Evolutionary conservation across 2,113 vertebrate species (phyloP), one percentile per base, ranked within the genome.

Genomic region (Odocoileus virginianus): DNA sequence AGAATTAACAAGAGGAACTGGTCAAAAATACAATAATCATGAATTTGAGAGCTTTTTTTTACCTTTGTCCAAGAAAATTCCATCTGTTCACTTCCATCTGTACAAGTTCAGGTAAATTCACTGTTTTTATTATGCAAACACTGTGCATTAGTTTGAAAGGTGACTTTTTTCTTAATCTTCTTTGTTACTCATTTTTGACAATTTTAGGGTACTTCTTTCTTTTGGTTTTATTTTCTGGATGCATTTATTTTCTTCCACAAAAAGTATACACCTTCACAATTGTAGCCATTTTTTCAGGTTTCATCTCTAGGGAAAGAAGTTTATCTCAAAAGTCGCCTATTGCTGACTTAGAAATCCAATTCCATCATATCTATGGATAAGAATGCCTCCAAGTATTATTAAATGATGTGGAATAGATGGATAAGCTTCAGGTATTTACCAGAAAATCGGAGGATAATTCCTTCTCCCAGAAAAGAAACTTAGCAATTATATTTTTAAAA

Each of bases 381-480:
- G 94, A 97, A 87, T 98, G 94, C 78, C 92, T 95, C 96, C 94
- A 89, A 96, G 89, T 97, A 92, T 97, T 98, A 97, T 96, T 92
- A 97, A 98, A 89, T 97, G 95, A 92, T 98, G 67, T 96, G 97
- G 98, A 89, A 60, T 90, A 95, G 60, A 98, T 89, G 98, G 97
- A 98, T 98, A 98, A 98, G 97, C 95, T 97, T 97, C 95, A 97
- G 96, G 97, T 98, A 97, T 96, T 98, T 96, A 97, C 61, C 92
- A 98, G 83, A 92, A 97, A 97, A 94, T 89, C 5, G 0, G 43
- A 98, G 95, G 86, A 96, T 95, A 97, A 97, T 97, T 98, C 64
- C 97, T 45, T 43, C 85, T 91, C 84, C 79, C 98, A 98, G 98
- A 98, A 98, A 98, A 98, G 94, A 98, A 98, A 98, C 89, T 97